phyloP scores from a whole-genome alignment of 2,797 vertebrate species.

The Chiroxiphia lanceolata region DNA sequence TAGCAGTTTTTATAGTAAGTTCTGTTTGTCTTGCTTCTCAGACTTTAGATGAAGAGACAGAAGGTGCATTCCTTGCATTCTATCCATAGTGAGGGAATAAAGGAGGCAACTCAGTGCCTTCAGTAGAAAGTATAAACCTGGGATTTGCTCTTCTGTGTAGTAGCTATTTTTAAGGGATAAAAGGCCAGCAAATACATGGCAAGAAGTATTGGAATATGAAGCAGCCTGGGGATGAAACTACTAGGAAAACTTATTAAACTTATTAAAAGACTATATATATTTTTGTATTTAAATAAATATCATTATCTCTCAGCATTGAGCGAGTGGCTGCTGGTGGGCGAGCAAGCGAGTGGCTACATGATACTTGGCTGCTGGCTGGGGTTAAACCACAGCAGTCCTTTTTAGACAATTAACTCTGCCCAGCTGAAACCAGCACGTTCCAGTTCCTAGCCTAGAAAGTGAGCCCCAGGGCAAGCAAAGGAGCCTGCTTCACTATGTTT shows the following conservation, averaged over 20 bases:
- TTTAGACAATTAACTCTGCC: not conserved
- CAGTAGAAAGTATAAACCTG: not conserved
- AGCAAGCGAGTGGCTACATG: not conserved
- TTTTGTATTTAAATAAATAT: not conserved
- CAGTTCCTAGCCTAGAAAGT: not conserved
- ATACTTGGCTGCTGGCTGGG: not conserved
- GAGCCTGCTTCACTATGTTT: not conserved
- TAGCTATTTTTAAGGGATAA: not conserved
- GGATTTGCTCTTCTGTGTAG: not conserved
- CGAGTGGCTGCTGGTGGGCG: not conserved
- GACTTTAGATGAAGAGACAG: not conserved
- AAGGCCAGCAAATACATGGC: not conserved
- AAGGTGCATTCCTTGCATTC: constrained; percentile 26
- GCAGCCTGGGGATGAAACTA: not conserved
- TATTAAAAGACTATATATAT: not conserved
- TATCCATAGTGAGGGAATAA: not conserved
- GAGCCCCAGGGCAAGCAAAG: not conserved
- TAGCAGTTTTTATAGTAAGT: not conserved
- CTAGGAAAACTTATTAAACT: not conserved
- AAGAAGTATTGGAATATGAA: not conserved
- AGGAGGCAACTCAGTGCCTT: not conserved
- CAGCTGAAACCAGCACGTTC: not conserved
- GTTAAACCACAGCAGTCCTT: not conserved
- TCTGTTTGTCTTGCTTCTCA: not conserved
- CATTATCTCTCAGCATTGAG: not conserved